phyloP scores from a whole-genome alignment of 2,888 invertebrate genomes.

The Phortica okadai region DNA sequence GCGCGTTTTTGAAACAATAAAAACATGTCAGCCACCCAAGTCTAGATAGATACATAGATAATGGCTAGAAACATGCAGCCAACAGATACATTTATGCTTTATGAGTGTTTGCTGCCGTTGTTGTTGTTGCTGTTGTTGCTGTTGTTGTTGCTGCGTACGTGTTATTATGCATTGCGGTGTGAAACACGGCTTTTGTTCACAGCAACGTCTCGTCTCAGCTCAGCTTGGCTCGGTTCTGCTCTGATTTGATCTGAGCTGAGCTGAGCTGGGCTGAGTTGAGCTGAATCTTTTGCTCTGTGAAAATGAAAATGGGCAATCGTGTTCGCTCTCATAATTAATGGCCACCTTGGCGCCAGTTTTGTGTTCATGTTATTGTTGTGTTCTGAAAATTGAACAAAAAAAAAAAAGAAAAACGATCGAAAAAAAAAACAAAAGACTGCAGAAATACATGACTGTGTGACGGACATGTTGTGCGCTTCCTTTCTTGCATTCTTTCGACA shows the following conservation, averaged over 20 bases:
- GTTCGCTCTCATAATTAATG: constrained; percentile 60
- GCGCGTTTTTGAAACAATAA: constrained; percentile 16
- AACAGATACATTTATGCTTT: constrained; percentile 5
- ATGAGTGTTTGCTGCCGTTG: background rate
- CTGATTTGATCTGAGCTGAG: background rate
- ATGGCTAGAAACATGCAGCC: constrained; percentile 1
- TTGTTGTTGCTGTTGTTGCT: background rate
- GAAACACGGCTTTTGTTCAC: background rate
- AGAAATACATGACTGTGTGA: too few relatives aligned
- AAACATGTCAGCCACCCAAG: constrained; percentile 32
- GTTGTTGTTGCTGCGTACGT: constrained; percentile 10
- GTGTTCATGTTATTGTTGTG: background rate
- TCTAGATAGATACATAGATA: background rate
- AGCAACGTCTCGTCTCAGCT: background rate
- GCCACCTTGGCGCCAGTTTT: constrained; percentile 63
- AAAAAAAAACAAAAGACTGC: background rate
- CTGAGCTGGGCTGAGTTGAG: background rate
- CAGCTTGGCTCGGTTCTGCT: background rate
- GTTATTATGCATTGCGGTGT: background rate
- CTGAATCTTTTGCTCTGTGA: background rate
- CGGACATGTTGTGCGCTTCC: background rate
- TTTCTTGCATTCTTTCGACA: too few relatives aligned
- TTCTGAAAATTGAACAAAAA: background rate
- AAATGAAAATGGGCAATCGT: constrained; percentile 33
- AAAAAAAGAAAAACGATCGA: constrained; percentile 13